phyloP scores from a whole-genome alignment of 1,140 invertebrate species.

The Helicorthomorpha holstii region DNA sequence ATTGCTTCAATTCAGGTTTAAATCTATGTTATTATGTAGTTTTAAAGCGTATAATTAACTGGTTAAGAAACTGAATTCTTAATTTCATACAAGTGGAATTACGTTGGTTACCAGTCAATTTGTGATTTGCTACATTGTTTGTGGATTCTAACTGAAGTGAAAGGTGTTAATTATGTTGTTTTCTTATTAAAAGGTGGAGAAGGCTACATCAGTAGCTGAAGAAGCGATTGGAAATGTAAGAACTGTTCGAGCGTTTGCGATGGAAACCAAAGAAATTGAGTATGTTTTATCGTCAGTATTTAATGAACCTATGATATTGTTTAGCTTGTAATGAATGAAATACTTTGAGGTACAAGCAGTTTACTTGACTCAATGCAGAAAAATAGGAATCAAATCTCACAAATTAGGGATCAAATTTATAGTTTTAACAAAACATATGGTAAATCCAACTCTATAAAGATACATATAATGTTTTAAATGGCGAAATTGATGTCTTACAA shows the following conservation, averaged over 20 bases:
- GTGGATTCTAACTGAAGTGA: not conserved
- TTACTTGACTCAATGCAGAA: too few relatives aligned
- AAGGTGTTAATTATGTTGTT: slow-evolving; percentile 11
- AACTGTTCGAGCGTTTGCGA: slow-evolving; percentile 79
- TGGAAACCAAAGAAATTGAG: slow-evolving; percentile 64
- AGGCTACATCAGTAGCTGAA: slow-evolving; percentile 69
- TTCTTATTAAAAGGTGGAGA: slow-evolving; percentile 40
- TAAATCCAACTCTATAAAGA: too few relatives aligned
- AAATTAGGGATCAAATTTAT: too few relatives aligned
- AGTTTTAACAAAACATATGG: too few relatives aligned
- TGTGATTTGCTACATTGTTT: not conserved
- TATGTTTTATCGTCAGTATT: slow-evolving; percentile 16
- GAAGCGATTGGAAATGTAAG: slow-evolving; percentile 83
- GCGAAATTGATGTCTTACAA: too few relatives aligned
- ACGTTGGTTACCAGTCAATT: not conserved
- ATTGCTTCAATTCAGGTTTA: slow-evolving; percentile 57
- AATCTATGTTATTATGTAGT: not conserved
- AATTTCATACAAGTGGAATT: not conserved
- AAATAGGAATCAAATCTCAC: slow-evolving; percentile 3
- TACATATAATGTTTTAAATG: too few relatives aligned
- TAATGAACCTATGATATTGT: not conserved
- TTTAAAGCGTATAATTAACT: too few relatives aligned
- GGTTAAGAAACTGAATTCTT: too few relatives aligned
- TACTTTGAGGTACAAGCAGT: too few relatives aligned
- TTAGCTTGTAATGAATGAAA: not conserved